Conservation (phyloP, 1,140 invertebrate species). For the Cataglyphis hispanica region DNA sequence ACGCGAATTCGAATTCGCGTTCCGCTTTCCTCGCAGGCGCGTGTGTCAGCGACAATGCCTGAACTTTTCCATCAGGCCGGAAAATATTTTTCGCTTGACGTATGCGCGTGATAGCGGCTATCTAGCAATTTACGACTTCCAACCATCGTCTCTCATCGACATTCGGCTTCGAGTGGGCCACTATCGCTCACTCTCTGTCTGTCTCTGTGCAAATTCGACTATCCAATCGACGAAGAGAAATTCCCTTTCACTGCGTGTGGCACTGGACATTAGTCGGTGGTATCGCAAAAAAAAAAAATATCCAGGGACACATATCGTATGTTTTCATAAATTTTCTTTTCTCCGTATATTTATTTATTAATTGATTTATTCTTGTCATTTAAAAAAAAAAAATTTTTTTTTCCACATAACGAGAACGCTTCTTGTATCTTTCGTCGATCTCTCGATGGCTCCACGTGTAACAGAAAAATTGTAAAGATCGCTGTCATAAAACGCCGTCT, state of each 20-base stretch:
- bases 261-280: not conserved
- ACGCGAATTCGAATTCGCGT: conserved; percentile 16
- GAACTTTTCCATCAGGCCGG: conserved; percentile 51
- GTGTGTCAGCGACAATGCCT: conserved; percentile 20
- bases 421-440: conserved; percentile 37
- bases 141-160: conserved; percentile 52
- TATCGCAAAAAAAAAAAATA: conserved; percentile 28
- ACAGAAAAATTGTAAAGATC: conserved; percentile 68
- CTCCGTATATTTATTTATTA: conserved; percentile 4
- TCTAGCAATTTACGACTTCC: conserved; percentile 55
- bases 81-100: conserved; percentile 59
- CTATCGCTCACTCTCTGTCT: conserved; percentile 34
- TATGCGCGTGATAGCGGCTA: conserved; percentile 50
- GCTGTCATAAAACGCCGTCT: conserved; percentile 66
- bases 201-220: conserved; percentile 36
- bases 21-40: conserved; percentile 7
- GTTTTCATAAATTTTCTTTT: not conserved
- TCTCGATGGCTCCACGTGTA: conserved; percentile 8
- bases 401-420: not conserved
- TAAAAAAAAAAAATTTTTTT: too few species aligned
- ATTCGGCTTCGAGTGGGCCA: conserved; percentile 42
- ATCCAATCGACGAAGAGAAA: conserved; percentile 20
- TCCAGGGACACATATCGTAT: not conserved
- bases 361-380: not conserved
- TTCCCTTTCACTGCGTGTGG: not conserved